Conservation (phyloP, 2,888 invertebrate species). For the Callyntrura sp. region DNA sequence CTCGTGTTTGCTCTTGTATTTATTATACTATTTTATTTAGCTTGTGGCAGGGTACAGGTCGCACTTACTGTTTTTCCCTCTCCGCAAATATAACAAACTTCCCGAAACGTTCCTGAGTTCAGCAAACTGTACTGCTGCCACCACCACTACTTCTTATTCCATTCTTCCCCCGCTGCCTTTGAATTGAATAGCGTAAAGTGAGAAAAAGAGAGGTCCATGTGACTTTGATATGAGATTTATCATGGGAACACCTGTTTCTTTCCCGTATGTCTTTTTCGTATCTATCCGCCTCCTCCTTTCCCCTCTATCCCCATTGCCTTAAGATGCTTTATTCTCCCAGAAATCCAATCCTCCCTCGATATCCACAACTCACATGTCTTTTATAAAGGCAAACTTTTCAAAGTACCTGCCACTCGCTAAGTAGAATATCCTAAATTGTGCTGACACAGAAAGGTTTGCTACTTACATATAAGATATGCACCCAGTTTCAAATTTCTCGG, state of each 20-base stretch:
- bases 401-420: background rate
- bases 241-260: constrained; percentile 78
- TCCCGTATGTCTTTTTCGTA: constrained; percentile 54
- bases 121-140: background rate
- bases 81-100: constrained; percentile 56
- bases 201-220: constrained; percentile 61
- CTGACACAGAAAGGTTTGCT: background rate
- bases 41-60: background rate
- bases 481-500: no score
- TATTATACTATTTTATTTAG: background rate
- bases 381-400: background rate
- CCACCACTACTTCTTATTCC: background rate
- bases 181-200: constrained; percentile 69
- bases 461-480: no score
- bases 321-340: constrained; percentile 26
- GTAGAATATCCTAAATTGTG: background rate
- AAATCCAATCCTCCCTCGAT: constrained; percentile 32
- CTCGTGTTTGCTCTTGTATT: background rate
- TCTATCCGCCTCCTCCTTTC: constrained; percentile 27
- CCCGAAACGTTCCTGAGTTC: background rate
- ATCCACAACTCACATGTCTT: background rate
- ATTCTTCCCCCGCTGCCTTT: background rate
- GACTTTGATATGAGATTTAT: constrained; percentile 78
- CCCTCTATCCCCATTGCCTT: background rate
- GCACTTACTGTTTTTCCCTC: constrained; percentile 36